These are phyloP conservation scores for Leptinotarsa juncta DNA, from an alignment of 2,888 invertebrate species.

Conservation along the genomic window DNA sequence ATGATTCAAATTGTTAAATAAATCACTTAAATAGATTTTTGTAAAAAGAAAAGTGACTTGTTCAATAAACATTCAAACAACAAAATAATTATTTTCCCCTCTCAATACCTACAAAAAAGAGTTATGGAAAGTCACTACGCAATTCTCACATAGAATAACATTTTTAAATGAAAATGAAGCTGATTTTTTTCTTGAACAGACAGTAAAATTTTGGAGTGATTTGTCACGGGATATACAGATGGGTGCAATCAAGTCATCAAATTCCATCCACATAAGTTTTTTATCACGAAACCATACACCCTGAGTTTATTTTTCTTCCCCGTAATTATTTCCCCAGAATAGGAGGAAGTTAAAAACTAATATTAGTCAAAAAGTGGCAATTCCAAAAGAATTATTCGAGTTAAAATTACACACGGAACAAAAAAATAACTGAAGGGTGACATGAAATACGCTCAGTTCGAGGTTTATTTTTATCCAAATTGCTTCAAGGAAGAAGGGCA, in stretches of 20 bases:
- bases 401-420: slow-evolving; percentile 56
- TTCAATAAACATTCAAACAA: too few relatives aligned
- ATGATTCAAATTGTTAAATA: too few relatives aligned
- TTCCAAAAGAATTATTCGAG: slow-evolving; percentile 56
- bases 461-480: slow-evolving; percentile 60
- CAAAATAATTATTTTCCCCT: too few relatives aligned
- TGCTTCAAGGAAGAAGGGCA: slow-evolving; percentile 47
- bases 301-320: slow-evolving; percentile 32
- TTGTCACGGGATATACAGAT: not conserved
- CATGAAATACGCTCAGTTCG: slow-evolving; percentile 56
- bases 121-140: too few relatives aligned
- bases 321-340: slow-evolving; percentile 37
- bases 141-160: too few relatives aligned
- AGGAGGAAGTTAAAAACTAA: slow-evolving; percentile 53
- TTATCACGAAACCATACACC: slow-evolving; percentile 4
- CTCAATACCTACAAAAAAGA: too few relatives aligned
- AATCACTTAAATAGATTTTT: too few relatives aligned
- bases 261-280: slow-evolving; percentile 2
- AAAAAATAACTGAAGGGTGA: slow-evolving; percentile 55
- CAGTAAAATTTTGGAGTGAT: too few relatives aligned
- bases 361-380: slow-evolving; percentile 54
- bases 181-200: too few relatives aligned
- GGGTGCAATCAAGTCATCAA: not conserved
- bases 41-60: too few relatives aligned
- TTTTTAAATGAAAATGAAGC: too few relatives aligned